Evolutionary conservation across 2,797 vertebrate genomes (phyloP), one percentile per base, ranked within the genome.

Genomic region (Sebastes minor): DNA sequence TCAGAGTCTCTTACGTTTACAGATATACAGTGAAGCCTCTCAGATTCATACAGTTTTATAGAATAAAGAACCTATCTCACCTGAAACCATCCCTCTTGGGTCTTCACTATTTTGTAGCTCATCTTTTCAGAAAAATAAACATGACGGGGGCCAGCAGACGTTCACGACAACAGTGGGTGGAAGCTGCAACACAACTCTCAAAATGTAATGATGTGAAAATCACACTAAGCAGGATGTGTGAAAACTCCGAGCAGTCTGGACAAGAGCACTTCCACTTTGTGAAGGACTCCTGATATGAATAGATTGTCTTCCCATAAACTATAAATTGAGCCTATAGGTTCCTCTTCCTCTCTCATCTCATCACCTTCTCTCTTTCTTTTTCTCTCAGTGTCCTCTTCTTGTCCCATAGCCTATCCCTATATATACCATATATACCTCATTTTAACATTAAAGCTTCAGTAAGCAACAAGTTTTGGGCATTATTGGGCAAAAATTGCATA

Each of bases 171-270:
- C 49, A 52, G 49, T 52, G 49, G 49, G 49, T n/a, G 49, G 49
- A 10, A 52, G 49, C 49, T 52, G 49, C 49, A 62, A 49, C 4
- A 35, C 55, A 75, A 46, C 62, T 70, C 46, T 69, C 20, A 71
- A 61, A 66, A 81, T 72, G 42, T 60, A 65, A 66, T 49, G 25
- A 60, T 53, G 52, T 57, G 23, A 68, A 82, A 56, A 42, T 49
- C 30, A 32, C 64, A 53, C 35, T 4, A 18, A 72, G 28, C 28
- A 23, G 49, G 16, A 69, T 5, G 14, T 60, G 70, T 53, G 35
- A 12, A 38, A 52, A 32, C 67, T 69, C 66, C 8, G 3, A 52
- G 49, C 49, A 20, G 49, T 52, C 49, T 52, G 49, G 49, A n/a
- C 49, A 52, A 49, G 49, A 52, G 20, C 49, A n/a, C 8, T n/a